phyloP scores from a whole-genome alignment of 53 echinoderm and acorn worm species.

The Holothuria scabra region DNA sequence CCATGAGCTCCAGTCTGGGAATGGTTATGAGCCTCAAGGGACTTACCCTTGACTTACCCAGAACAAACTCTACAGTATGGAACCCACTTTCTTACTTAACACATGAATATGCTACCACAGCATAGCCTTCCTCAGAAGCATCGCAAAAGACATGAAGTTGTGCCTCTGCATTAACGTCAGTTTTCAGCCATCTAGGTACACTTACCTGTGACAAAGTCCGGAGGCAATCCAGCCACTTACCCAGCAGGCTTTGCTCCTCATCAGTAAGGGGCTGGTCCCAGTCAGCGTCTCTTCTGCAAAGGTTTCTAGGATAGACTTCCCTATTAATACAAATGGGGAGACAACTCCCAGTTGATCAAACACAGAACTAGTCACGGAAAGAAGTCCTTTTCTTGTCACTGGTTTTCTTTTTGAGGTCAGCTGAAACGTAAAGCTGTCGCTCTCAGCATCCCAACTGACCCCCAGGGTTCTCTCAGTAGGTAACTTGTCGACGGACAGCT shows the following conservation, averaged over 20 bases:
- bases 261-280: constrained; percentile 25
- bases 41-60: constrained; percentile 68
- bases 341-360: too few relatives aligned
- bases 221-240: constrained; percentile 47
- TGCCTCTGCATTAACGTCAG: neutral
- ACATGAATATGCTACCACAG: constrained; percentile 61
- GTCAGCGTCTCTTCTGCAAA: too few relatives aligned
- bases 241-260: constrained; percentile 44
- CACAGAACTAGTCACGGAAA: too few relatives aligned
- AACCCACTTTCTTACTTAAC: neutral
- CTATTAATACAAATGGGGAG: too few relatives aligned
- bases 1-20: constrained; percentile 68
- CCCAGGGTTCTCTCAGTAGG: too few relatives aligned
- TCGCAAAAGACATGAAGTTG: constrained; percentile 70
- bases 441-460: too few relatives aligned
- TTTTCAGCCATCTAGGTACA: constrained; percentile 56
- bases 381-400: too few relatives aligned
- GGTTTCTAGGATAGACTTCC: too few relatives aligned
- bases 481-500: too few relatives aligned
- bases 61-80: constrained; percentile 53
- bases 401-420: too few relatives aligned
- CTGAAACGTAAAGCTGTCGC: too few relatives aligned
- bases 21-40: constrained; percentile 59
- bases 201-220: constrained; percentile 37
- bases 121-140: constrained; percentile 66